Evolutionary conservation across 2,113 vertebrate genomes (phyloP), one percentile per base, ranked within the genome.

Genomic region (Passerina amoena): DNA sequence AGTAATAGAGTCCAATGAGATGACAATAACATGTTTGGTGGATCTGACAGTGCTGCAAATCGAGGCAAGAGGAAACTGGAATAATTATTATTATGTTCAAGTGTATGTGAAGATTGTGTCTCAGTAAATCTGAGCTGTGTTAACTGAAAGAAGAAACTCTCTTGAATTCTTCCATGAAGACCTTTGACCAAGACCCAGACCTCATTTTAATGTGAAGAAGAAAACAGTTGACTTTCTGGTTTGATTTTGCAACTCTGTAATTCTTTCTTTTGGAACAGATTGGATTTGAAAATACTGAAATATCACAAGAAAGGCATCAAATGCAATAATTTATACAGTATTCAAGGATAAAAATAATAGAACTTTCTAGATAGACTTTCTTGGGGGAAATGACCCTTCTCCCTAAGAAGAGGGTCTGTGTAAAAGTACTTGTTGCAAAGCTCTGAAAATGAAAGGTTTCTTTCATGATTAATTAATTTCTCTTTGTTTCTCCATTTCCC

Each of bases 401-500:
- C 18, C 18, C 11, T 70, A 77, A 88, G 54, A 90, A 66, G 6
- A 18, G 13, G 7, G 18, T 69, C 59, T 86, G 9, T 57, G n/a
- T 56, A 86, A 86, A 91, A 71, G 13, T 45, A 61, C 38, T 68
- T 72, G 28, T 72, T 92, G 33, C 21, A 77, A 87, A 73, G 7
- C 38, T 92, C 35, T 85, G 63, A 88, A 94, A 86, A 81, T 9
- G 42, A 72, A 79, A 83, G 16, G 9, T 80, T 92, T 81, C 37
- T 50, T 78, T 92, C 19, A 37, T 40, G 21, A 96, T 59, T 93
- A 73, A 60, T 76, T 91, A 73, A 60, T 76, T 91, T 90, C 5
- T 86, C 48, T 89, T 91, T 96, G 59, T 95, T 95, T 85, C 70
- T 77, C 21, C 6, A 25, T 69, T 90, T 94, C 33, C 19, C 19